Base-by-base conservation (phyloP, 2,888 invertebrate genomes). In the Augiades crinisus region DNA sequence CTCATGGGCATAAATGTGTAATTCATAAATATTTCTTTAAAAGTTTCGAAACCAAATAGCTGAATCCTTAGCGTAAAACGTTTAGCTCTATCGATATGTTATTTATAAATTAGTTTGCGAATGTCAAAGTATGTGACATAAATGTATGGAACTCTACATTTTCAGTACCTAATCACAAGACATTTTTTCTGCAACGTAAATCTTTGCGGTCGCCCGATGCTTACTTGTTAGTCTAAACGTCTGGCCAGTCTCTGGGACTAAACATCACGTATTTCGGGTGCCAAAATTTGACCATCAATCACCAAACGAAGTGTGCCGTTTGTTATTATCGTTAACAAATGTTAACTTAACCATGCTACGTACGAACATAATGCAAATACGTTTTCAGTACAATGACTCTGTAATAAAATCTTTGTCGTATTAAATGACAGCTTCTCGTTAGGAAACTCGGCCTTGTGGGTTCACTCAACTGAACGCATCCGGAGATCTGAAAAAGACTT, bases 391-490 rank as follows among this genome's bases (percentile, higher is more conserved):
- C 56, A 59, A 52, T 41, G 60, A 58, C 60, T 57, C 53, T 50
- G 55, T 47, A 53, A 61, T 61, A 56, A 58, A 61, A 62, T 62
- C 54, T 54, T 36, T 50, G 43, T 22, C 50, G 19, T 55, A 58
- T 60, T 58, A 65, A 60, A 62, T 59, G 59, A 52, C 58, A 54
- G 52, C 51, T 56, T 59, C 58, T 60, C 46, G 55, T 59, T 61
- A 60, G 57, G 58, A 55, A 57, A 60, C 37, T 27, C 47, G 64
- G 58, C 67, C 69, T 69, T 69, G 66, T 59, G 54, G 55, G 56
- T 57, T 54, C 55, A 41, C 46, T 56, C 57, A 58, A 56, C 53
- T 49, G 54, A 33, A 51, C 27, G 50, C 44, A 45, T 51, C 24
- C 41, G 27, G 34, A 47, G 37, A 51, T 49, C 37, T 53, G 24